Base-by-base conservation (phyloP, 37 sponge, comb jelly and placozoan species). In the Beroe ovata region DNA sequence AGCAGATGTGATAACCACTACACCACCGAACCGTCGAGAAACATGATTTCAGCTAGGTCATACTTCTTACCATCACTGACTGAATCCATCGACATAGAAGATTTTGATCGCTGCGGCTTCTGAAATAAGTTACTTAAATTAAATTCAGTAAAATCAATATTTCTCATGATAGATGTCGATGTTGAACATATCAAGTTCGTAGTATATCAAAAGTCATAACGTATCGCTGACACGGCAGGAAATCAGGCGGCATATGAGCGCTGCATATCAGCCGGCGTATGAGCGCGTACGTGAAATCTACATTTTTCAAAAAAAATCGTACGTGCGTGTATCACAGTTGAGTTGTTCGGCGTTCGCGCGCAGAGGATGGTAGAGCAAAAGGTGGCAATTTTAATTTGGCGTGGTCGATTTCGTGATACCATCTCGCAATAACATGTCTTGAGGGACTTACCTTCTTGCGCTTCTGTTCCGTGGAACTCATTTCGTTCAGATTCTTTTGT, bases 1-100 rank as follows among this genome's bases (percentile, higher is more conserved):
- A 77, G 84, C 84, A 77, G 84, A 77, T 77, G 84, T 77, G 84
- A 77, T 77, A 77, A 77, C 84, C 84, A 77, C 84, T 77, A 77
- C 84, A 77, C 84, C 84, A 77, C 84, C 84, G 84, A 77, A 77
- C 84, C 84, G 84, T 42, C 84, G 47, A n/a, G 2, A 20, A 8
- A 42, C 39, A 21, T 14, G 25, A 35, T 34, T 34, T 69, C 32
- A 8, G 35, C 20, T 61, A 4, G 3, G 8, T 69, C 8, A 11
- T 25, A 69, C 6, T 34, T 69, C 84, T 77, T 77, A 77, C 84
- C 84, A 77, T 77, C 84, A 77, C 84, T 77, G 28, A 42, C 26
- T 1, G 84, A 39, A 54, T 39, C 42, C 28, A 77, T 36, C 8
- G 84, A 77, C 8, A 36, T 35, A 2, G 84, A 30, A 14, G 84